Conservation (phyloP, 37 sponge, comb jelly and placozoan genomes). For the Ianthella basta region DNA sequence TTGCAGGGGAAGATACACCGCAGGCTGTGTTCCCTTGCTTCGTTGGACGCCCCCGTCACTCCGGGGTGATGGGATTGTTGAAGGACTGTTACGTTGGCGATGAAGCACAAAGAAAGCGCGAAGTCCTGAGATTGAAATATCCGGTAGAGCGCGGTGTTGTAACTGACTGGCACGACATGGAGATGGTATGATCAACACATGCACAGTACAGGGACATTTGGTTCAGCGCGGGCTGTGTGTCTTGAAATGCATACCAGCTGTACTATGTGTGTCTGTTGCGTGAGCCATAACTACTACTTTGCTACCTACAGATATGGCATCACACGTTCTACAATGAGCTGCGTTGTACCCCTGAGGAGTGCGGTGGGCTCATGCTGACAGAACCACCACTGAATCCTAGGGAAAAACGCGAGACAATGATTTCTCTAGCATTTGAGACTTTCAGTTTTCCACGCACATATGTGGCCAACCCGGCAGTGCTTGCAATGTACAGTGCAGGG, state of each 20-base stretch:
- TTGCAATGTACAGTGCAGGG: conserved; percentile 51
- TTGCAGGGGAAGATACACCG: conserved; percentile 70
- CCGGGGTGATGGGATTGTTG: conserved; percentile 52
- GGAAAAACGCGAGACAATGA: conserved; percentile 79
- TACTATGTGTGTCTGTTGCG: too few relatives aligned
- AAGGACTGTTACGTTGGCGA: conserved; percentile 79
- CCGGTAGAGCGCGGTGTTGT: conserved; percentile 83
- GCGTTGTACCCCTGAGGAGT: conserved; percentile 74
- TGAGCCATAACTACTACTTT: not conserved
- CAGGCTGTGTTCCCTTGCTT: conserved; percentile 55
- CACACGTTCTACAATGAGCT: conserved; percentile 70
- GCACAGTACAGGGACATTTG: too few relatives aligned
- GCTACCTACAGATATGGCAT: conserved; percentile 25
- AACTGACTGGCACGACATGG: conserved; percentile 85
- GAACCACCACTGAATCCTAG: conserved; percentile 84
- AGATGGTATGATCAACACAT: conserved; percentile 55
- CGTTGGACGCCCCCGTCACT: conserved; percentile 50
- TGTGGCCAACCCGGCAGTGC: conserved; percentile 81
- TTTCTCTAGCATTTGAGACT: conserved; percentile 75
- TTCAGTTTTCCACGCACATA: conserved; percentile 80
- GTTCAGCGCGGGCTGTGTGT: too few relatives aligned
- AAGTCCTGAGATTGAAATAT: conserved; percentile 70
- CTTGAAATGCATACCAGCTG: too few relatives aligned
- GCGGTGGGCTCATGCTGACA: conserved; percentile 75
- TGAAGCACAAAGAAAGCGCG: conserved; percentile 79